Base-by-base conservation (phyloP, 2,797 vertebrate species). In the Cetoscarus ocellatus region DNA sequence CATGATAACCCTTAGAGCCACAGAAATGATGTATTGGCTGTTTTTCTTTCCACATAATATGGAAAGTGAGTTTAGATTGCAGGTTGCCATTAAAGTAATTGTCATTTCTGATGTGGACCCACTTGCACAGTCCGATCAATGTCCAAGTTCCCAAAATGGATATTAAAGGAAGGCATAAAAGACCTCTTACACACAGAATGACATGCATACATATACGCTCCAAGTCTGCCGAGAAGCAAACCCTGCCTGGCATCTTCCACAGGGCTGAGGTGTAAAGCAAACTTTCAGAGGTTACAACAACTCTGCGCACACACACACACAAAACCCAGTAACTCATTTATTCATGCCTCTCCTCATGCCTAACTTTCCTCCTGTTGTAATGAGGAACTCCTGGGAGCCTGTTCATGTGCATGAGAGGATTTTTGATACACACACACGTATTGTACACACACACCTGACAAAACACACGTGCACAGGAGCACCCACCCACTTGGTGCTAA, bases 401-500 rank as follows among this genome's bases (percentile, higher is more conserved):
- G 67, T 58, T 77, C 70, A 62, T 59, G 88, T 87, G 84, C 73
- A 78, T 50, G 66, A 75, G 75, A 71, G 80, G 80, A 56, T 75
- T 76, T 75, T 67, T 48, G 53, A 71, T 59, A 74, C n/a, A 53
- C 52, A 73, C n/a, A 58, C 68, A 70, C 70, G 66, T 62, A 68
- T 44, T 27, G 48, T 77, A 40, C 75, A 65, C 68, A 83, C 77
- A 87, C 86, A 88, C 89, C 87, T 91, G 83, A 88, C 82, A 87
- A 87, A 83, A 59, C 87, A 86, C 88, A 62, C 73, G 85, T 77
- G 73, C 80, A 58, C 57, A 51, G 74, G 72, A 83, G 84, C 83
- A 75, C 88, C 86, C 86, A 77, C 90, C 88, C 82, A 88, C 83
- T 82, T 52, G 34, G 70, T 57, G 86, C 88, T 84, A 80, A 91